Base-by-base conservation (phyloP, 1,140 invertebrate genomes). In the Temnothorax nylanderi region DNA sequence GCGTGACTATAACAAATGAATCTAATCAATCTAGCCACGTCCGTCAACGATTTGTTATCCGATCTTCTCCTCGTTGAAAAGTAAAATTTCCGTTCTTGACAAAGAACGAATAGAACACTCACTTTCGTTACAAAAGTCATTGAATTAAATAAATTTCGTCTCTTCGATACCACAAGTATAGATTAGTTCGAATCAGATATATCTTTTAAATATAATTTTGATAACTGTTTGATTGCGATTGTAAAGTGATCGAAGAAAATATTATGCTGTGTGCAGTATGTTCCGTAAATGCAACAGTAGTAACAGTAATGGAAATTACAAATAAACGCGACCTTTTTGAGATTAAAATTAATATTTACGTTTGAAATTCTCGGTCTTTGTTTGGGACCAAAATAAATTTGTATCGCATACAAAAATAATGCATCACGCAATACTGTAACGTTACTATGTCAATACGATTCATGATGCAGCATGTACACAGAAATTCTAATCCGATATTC, bases 21-120 rank as follows among this genome's bases (percentile, higher is more conserved):
- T 71, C 64, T 56, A 81, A 81, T 81, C 34, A 21, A 81, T 81
- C 78, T 44, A 71, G 47, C 34, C 62, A 54, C 47, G 32, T 69
- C 16, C n/a, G 16, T 44, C 18, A 13, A n/a, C 26, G 8, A 56
- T 54, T 69, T 47, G 62, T 81, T 54, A 49, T n/a, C 44, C 32
- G 37, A 78, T 34, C 54, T 80, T 32, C 64, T 80, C 13, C 32
- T 41, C 3, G 41, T 18, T 1, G 34, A 34, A 32, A 21, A 67
- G 18, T 6, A 37, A 69, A 54, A 69, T 54, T 80, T 41, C n/a
- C 64, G 34, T 56, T 71, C 16, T 26, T 56, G 64, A 51, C 34
- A 69, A 71, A 67, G 32, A 41, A 8, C n/a, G 47, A 47, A 47
- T 3, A 13, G 47, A 47, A 54, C 34, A 44, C 13, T 69, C 21